Evolutionary conservation across 2,797 vertebrate genomes (phyloP).

Genomic region (Staurois parvus): DNA sequence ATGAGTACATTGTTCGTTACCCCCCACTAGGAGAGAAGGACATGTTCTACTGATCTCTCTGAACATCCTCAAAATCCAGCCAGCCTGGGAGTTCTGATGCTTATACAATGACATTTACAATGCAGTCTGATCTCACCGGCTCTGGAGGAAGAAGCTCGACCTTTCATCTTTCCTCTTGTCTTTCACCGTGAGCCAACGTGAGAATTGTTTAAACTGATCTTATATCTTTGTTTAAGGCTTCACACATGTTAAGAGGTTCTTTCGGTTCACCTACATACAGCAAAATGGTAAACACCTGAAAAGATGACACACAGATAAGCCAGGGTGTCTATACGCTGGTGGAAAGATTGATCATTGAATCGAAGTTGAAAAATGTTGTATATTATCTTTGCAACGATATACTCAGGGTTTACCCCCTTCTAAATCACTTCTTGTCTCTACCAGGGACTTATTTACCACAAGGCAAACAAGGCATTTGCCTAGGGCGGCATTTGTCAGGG

Average conservation of each 20-base stretch:
- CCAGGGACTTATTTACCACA: too few species aligned
- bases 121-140: conserved; percentile 39
- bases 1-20: background rate
- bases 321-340: background rate
- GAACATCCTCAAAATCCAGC: background rate
- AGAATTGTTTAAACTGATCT: conserved; percentile 1
- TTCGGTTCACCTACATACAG: background rate
- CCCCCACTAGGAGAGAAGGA: background rate
- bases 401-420: too few species aligned
- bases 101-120: conserved; percentile 39
- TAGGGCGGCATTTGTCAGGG: too few species aligned
- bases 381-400: too few species aligned
- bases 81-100: conserved; percentile 7
- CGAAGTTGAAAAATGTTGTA: too few species aligned
- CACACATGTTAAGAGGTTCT: background rate
- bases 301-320: background rate
- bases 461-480: too few species aligned
- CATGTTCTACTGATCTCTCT: conserved; percentile 4
- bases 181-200: conserved; percentile 9
- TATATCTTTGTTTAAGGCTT: background rate
- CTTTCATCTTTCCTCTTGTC: conserved; percentile 28
- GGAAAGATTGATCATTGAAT: background rate
- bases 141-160: conserved; percentile 2
- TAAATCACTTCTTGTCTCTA: too few species aligned
- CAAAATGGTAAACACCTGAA: background rate